Evolutionary conservation across 2,888 invertebrate genomes (phyloP).

Genomic region (Drosophila lutescens): DNA sequence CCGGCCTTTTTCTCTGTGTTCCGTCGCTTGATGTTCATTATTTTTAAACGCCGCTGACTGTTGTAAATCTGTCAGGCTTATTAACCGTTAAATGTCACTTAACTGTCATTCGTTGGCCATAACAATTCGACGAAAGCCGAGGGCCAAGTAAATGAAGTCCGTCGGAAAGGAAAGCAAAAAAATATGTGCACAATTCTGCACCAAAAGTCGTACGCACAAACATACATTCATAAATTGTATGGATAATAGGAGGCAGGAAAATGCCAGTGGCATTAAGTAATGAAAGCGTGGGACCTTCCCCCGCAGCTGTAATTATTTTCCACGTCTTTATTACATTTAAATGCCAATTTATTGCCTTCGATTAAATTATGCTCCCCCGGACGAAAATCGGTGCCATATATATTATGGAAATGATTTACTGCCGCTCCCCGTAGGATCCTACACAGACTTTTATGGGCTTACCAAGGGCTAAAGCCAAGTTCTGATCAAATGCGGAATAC

Average conservation of each 20-base stretch:
- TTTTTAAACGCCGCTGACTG: constrained; percentile 75
- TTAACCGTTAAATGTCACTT: constrained; percentile 81
- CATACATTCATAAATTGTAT: constrained; percentile 39
- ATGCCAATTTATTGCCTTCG: constrained; percentile 80
- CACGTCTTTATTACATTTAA: constrained; percentile 78
- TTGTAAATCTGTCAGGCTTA: constrained; percentile 80
- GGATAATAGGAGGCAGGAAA: constrained; percentile 27
- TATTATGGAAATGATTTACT: constrained; percentile 35
- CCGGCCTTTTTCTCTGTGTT: constrained; percentile 8
- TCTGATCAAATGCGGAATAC: constrained; percentile 17
- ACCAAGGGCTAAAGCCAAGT: constrained; percentile 15
- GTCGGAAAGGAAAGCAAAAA: constrained; percentile 28
- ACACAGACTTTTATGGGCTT: constrained; percentile 29
- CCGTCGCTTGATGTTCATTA: constrained; percentile 69
- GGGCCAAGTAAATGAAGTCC: constrained; percentile 49
- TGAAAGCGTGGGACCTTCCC: constrained; percentile 55
- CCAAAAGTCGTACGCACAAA: constrained; percentile 40
- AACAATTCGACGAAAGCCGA: constrained; percentile 39
- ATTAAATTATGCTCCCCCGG: constrained; percentile 65
- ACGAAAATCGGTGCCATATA: constrained; percentile 1
- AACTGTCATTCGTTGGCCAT: constrained; percentile 70
- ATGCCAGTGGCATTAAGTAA: constrained; percentile 40
- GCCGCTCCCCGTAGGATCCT: constrained; percentile 5
- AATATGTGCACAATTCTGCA: constrained; percentile 73
- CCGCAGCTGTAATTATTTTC: constrained; percentile 70